Evolutionary conservation across 2,888 invertebrate genomes (phyloP), one percentile per base, ranked within the genome.

Genomic region (Podotricha telesiphe): DNA sequence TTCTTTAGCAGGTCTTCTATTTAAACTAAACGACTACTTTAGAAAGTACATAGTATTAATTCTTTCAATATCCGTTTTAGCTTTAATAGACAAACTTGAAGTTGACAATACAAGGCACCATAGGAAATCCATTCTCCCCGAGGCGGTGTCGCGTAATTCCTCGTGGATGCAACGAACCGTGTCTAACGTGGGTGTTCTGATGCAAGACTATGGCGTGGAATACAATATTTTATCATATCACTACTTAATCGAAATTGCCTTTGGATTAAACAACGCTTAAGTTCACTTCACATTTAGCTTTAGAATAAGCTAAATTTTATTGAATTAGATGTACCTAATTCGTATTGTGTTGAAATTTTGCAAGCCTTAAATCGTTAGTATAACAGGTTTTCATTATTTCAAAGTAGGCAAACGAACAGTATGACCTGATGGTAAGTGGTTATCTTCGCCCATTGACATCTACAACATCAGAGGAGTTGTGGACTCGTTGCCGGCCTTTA

Each of bases 81-180:
- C 64, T 69, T 72, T 20, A 69, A 72, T 72, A 67, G 67, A 69
- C 58, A 68, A 55, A 64, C 66, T 61, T 59, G 37, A 68, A 69
- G 67, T 72, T 50, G 67, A 69, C 71, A 65, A 73, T 73, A 67
- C 59, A 61, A 70, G 68, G 45, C 64, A 69, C 68, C 73, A 72
- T 72, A 72, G 73, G 69, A 70, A 73, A 70, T 69, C 71, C 69
- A 73, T 72, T 72, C 67, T 64, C 65, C 72, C 66, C 67, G 72
- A 69, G 72, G 74, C 73, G 70, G 61, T 72, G 70, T 74, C 70
- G 69, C 72, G 74, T 73, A 69, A 69, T 68, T 70, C 69, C 73
- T 73, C 64, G 64, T 66, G 68, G 65, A 68, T 63, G 68, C 69
- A 69, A 63, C 72, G 61, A 59, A 65, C 70, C 66, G 64, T 68